Evolutionary conservation across 2,797 vertebrate genomes (phyloP).

Genomic region (Squalus acanthias): DNA sequence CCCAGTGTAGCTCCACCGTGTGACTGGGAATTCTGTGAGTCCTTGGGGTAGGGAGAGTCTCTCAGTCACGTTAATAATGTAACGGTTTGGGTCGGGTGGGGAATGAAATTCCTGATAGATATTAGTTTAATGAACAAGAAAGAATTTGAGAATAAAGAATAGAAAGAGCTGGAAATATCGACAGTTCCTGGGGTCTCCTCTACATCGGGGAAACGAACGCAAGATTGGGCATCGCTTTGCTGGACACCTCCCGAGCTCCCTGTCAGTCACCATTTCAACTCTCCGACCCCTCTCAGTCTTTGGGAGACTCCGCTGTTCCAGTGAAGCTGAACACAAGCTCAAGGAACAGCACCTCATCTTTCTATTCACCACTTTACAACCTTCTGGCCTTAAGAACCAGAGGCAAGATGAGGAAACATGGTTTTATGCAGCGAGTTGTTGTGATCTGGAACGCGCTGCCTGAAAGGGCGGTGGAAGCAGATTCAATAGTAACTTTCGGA

Average conservation of each 20-base stretch:
- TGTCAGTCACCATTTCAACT: not conserved
- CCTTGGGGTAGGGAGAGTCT: too few relatives aligned
- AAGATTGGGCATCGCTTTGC: not conserved
- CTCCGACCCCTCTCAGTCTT: not conserved
- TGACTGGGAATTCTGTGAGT: not conserved
- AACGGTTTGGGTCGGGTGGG: not conserved
- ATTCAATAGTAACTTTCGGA: not conserved
- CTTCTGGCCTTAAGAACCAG: not conserved
- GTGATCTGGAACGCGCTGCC: too few relatives aligned
- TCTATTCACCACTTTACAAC: not conserved
- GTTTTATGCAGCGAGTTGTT: not conserved
- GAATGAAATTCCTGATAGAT: not conserved
- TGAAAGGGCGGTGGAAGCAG: not conserved
- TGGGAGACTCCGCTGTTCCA: not conserved
- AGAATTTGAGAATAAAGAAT: not conserved
- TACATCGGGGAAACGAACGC: not conserved
- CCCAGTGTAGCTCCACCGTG: not conserved
- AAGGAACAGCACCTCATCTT: not conserved
- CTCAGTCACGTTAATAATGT: not conserved
- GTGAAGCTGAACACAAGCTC: not conserved
- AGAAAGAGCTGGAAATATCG: not conserved
- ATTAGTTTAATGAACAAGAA: not conserved
- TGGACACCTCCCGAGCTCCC: not conserved
- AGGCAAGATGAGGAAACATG: not conserved
- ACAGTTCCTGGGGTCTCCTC: not conserved